Evolutionary conservation across 2,797 vertebrate genomes (phyloP).

Genomic region (Lindbergichthys nudifrons): DNA sequence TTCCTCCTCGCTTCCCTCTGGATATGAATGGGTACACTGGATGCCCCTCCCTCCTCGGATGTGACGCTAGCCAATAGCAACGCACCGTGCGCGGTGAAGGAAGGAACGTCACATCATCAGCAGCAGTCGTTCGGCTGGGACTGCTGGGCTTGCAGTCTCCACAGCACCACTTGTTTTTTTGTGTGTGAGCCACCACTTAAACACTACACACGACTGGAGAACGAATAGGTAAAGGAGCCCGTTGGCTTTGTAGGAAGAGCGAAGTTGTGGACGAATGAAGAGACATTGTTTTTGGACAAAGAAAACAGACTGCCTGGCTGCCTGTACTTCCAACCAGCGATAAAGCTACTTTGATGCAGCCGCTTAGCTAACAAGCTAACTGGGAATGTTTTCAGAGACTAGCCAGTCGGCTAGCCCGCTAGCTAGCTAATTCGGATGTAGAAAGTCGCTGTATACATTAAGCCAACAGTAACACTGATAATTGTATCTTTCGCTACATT

Average conservation of each 20-base stretch:
- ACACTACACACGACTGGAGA: conserved; percentile 67
- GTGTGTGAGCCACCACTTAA: conserved; percentile 67
- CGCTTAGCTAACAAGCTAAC: conserved; percentile 80
- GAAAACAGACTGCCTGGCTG: conserved; percentile 25
- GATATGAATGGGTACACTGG: conserved; percentile 82
- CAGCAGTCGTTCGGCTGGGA: conserved; percentile 85
- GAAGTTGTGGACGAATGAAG: not conserved
- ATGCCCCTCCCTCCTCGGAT: conserved; percentile 87
- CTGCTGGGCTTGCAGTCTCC: conserved; percentile 50
- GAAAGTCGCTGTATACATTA: not conserved
- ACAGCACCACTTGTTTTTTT: conserved; percentile 44
- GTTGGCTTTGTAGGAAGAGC: conserved; percentile 1
- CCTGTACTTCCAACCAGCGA: conserved; percentile 51
- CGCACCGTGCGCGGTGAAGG: conserved; percentile 80
- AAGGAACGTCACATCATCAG: conserved; percentile 88
- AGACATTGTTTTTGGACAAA: conserved; percentile 15
- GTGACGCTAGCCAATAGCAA: conserved; percentile 86
- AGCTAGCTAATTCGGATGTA: conserved; percentile 42
- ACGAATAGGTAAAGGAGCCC: not conserved
- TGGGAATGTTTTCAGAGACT: conserved; percentile 70
- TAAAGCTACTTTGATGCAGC: conserved; percentile 67
- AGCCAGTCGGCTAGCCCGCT: conserved; percentile 66
- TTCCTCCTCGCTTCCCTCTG: not conserved
- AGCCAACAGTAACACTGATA: not conserved
- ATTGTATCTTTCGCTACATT: not conserved